Base-by-base conservation (phyloP, 2,797 vertebrate genomes). In the Paguma larvata region DNA sequence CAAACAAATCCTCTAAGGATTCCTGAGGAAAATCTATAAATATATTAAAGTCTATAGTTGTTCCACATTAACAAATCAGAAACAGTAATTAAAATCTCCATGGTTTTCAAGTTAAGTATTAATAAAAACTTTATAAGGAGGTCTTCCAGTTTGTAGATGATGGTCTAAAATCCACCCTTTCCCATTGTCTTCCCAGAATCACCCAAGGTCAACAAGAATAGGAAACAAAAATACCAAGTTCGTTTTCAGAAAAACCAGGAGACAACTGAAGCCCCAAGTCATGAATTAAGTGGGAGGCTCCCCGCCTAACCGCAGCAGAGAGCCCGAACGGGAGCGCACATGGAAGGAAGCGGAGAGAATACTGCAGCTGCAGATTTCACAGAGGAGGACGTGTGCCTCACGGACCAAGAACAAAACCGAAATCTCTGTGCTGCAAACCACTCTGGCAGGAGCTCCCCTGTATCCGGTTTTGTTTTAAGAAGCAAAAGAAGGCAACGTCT, bases 61-160 rank as follows among this genome's bases (percentile, higher is more conserved):
- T 95, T 90, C 82, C 56, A 75, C 30, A 92, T 65, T 82, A 85
- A 77, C 8, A 89, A 77, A 75, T 92, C 13, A 90, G 90, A 92
- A 92, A 34, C 13, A 92, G 59, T 70, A 78, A 88, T 27, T 68
- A 68, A 46, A 92, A 83, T 83, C 27, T 94, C 78, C 62, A 93
- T 3, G 41, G 68, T 85, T 85, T 87, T 32, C 18, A 87, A 23
- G 34, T 83, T 70, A 91, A 91, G 68, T 77, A 91, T 77, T 44
- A 94, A 87, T 63, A 63, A 75, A 75, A 75, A 46, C 73, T 75
- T 32, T 46, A 78, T 9, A 86, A 56, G 89, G 56, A 94, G 13
- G 63, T 56, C 53, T 90, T 90, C 51, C 23, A 86, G 59, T 21
- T 25, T 72, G 38, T 8, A 59, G 82, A 78, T 59, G 19, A 38